Percentiles rank a stretch among this genome's conserved stretches.
Conservation (phyloP, 2,888 invertebrate species). For the Rhingia campestris region DNA sequence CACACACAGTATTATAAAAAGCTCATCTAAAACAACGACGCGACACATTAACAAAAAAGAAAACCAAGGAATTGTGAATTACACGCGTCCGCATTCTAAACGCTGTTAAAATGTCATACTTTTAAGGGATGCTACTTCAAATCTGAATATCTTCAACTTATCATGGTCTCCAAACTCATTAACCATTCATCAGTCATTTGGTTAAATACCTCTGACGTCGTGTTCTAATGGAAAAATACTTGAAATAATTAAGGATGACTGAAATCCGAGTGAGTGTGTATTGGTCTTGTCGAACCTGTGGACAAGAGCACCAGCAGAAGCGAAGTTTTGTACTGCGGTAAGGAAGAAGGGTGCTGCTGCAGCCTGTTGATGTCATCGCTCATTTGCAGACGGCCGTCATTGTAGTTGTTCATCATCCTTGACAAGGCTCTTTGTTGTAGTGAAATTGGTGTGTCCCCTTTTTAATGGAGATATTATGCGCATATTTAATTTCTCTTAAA, state of each 20-base stretch:
- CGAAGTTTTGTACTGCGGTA: conserved; percentile 10
- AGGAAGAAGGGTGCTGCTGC: conserved; percentile 59
- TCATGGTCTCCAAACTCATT: conserved; percentile 76
- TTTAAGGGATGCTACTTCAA: conserved; percentile 4
- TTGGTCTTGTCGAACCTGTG: conserved; percentile 41
- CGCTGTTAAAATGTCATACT: neutral
- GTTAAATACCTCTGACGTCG: conserved; percentile 77
- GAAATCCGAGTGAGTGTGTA: conserved; percentile 19
- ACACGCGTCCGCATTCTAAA: neutral
- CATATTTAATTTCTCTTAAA: conserved; percentile 69
- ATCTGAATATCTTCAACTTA: conserved; percentile 11
- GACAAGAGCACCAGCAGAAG: conserved; percentile 18
- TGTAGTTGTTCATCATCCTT: conserved; percentile 21
- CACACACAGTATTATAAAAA: too few relatives aligned
- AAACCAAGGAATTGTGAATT: conserved; percentile 6
- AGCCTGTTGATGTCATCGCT: conserved; percentile 73
- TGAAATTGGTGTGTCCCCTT: conserved; percentile 65
- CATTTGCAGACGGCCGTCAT: conserved; percentile 56
- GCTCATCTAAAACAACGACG: too few relatives aligned
- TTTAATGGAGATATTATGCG: conserved; percentile 73
- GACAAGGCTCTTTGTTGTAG: conserved; percentile 47
- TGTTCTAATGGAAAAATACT: conserved; percentile 66
- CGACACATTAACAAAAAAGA: neutral
- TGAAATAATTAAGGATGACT: conserved; percentile 67
- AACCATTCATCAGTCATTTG: conserved; percentile 80